These are phyloP conservation scores for Myiozetetes cayanensis DNA, from an alignment of 2,113 vertebrate genomes.

Conservation along the genomic window DNA sequence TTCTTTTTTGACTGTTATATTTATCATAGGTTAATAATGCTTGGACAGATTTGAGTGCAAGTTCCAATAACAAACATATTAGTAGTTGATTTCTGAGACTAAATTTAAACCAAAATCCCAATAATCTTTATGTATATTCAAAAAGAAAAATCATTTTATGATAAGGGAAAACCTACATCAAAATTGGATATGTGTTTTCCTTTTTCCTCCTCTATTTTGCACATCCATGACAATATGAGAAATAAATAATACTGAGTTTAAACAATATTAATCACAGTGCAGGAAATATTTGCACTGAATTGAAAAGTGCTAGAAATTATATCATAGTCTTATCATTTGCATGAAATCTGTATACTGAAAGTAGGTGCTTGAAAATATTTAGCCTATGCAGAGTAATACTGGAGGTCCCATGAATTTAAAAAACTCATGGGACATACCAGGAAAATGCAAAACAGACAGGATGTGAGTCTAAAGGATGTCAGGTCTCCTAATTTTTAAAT, in stretches of 20 bases:
- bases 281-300: not conserved
- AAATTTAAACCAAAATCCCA: not conserved
- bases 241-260: not conserved
- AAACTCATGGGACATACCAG: not conserved
- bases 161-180: not conserved
- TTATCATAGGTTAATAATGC: not conserved
- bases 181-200: not conserved
- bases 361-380: not conserved
- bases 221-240: not conserved
- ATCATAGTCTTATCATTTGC: not conserved
- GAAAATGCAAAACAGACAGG: not conserved
- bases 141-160: not conserved
- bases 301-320: not conserved
- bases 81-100: not conserved
- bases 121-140: not conserved
- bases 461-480: not conserved
- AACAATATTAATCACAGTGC: not conserved
- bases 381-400: not conserved
- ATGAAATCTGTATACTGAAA: not conserved
- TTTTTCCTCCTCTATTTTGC: not conserved
- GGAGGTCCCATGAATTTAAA: not conserved
- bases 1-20: not conserved
- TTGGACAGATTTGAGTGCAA: not conserved
- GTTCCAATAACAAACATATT: not conserved
- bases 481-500: not conserved